phyloP scores from a whole-genome alignment of 2,888 invertebrate genomes.

The Dicycla oo region DNA sequence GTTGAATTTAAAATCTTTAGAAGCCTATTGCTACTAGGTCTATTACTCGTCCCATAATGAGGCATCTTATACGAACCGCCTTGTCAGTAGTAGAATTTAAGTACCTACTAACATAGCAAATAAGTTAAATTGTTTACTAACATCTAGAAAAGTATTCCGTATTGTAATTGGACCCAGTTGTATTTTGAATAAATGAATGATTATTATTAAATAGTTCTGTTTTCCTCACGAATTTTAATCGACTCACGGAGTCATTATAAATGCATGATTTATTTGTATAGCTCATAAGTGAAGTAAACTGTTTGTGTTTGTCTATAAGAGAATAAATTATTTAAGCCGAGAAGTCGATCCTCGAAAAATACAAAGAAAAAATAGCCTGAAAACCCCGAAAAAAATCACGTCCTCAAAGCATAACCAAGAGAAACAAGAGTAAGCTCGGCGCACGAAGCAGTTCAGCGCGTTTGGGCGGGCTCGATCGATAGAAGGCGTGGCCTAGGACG shows the following conservation, averaged over 20 bases:
- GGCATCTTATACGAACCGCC: too few relatives aligned
- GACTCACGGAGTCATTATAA: not conserved
- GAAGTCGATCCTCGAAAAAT: not conserved
- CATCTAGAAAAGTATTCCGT: too few relatives aligned
- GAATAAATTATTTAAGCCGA: not conserved
- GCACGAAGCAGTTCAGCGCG: slow-evolving; percentile 76
- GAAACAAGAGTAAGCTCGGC: slow-evolving; percentile 59
- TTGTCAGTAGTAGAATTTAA: too few relatives aligned
- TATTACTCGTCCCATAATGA: too few relatives aligned
- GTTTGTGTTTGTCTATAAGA: not conserved
- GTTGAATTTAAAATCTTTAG: not conserved
- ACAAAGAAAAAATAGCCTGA: not conserved
- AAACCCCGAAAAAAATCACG: slow-evolving; percentile 58
- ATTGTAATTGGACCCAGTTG: too few relatives aligned
- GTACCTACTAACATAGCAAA: too few relatives aligned
- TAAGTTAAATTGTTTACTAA: too few relatives aligned
- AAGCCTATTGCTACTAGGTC: too few relatives aligned
- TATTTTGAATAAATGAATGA: too few relatives aligned
- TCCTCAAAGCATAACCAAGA: slow-evolving; percentile 39
- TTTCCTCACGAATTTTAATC: not conserved
- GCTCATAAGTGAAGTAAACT: not conserved
- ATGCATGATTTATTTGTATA: not conserved
- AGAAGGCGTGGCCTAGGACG: slow-evolving; percentile 83
- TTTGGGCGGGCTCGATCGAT: slow-evolving; percentile 85
- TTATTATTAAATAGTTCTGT: too few relatives aligned